phyloP scores from a whole-genome alignment of 1,140 invertebrate species.

The Papilio aristodemus region DNA sequence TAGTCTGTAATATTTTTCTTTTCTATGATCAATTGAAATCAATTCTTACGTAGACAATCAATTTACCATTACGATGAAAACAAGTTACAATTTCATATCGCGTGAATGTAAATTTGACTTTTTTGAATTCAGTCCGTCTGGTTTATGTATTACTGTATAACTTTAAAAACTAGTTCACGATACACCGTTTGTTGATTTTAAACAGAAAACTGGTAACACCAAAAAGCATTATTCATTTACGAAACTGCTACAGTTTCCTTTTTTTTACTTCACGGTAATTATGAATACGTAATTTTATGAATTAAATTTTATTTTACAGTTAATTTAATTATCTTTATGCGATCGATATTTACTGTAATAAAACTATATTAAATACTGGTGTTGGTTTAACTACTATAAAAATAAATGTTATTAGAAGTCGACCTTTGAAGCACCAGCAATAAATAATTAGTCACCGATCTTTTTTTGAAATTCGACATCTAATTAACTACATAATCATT shows the following conservation, averaged over 20 bases:
- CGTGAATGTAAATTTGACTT: constrained; percentile 4
- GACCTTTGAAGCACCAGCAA: too few species aligned
- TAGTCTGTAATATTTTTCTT: neutral
- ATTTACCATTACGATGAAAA: constrained; percentile 6
- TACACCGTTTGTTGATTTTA: neutral
- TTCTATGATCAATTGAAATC: neutral
- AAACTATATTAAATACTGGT: too few species aligned
- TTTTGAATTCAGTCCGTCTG: constrained; percentile 1
- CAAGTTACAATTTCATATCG: constrained; percentile 6
- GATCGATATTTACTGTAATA: too few species aligned
- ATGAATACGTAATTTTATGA: constrained; percentile 12
- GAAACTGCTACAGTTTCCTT: constrained; percentile 15
- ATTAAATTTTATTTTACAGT: neutral
- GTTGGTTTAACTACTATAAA: too few species aligned
- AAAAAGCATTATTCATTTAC: neutral
- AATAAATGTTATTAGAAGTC: too few species aligned
- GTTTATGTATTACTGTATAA: neutral
- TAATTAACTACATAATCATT: too few species aligned
- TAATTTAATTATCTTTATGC: neutral
- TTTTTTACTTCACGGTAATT: constrained; percentile 17
- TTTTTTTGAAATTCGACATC: too few species aligned
- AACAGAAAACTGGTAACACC: constrained; percentile 1
- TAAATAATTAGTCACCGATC: too few species aligned
- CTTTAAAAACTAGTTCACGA: constrained; percentile 14
- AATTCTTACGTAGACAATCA: neutral